These are phyloP conservation scores for Clamator glandarius DNA, from an alignment of 2,797 vertebrate genomes.

Conservation along the genomic window DNA sequence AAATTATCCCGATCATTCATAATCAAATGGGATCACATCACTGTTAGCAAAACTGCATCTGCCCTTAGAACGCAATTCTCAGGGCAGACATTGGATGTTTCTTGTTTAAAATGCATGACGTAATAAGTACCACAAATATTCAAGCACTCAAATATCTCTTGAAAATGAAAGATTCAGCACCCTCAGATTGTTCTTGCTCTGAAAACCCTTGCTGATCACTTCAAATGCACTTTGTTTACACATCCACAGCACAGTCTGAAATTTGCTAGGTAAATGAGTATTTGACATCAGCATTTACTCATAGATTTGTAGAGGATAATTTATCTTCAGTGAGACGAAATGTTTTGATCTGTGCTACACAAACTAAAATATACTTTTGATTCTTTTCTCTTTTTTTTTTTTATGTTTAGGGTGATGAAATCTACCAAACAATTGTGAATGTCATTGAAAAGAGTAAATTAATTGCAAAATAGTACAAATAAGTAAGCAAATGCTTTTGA, in stretches of 20 bases:
- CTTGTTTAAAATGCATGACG: neutral
- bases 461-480: neutral
- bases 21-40: neutral
- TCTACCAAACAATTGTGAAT: neutral
- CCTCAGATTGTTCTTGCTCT: neutral
- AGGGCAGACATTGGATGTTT: neutral
- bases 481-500: neutral
- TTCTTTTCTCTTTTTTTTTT: neutral
- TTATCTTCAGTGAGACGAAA: neutral
- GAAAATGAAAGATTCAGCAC: neutral
- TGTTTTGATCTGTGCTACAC: neutral
- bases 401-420: neutral
- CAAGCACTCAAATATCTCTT: neutral
- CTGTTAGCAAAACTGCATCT: neutral
- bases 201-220: neutral
- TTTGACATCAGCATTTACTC: neutral
- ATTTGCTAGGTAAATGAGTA: neutral
- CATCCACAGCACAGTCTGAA: neutral
- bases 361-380: neutral
- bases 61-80: neutral
- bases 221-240: neutral
- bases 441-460: neutral
- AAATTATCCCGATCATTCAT: neutral
- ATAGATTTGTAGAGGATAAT: neutral
- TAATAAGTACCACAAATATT: neutral